phyloP scores from a whole-genome alignment of 1,140 invertebrate species.

The Hycleus cichorii region DNA sequence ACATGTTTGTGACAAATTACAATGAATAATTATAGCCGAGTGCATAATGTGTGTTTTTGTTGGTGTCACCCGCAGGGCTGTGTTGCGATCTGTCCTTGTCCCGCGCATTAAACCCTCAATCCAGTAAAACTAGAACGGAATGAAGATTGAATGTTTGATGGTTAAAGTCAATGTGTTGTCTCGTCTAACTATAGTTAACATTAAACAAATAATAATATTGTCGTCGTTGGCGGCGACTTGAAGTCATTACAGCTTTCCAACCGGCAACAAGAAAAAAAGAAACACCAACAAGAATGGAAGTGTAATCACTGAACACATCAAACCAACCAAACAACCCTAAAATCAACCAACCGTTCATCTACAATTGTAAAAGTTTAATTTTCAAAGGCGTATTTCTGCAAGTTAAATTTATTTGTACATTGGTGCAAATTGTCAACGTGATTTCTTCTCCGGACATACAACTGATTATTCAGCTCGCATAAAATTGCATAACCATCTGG shows the following conservation, averaged over 20 bases:
- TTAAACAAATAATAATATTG: slow-evolving; percentile 13
- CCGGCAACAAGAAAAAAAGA: neutral
- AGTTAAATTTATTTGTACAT: slow-evolving; percentile 3
- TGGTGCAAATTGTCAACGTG: too few relatives aligned
- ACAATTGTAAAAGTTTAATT: slow-evolving; percentile 12
- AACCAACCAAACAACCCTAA: neutral
- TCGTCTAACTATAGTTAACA: slow-evolving; percentile 1
- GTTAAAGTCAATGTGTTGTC: neutral
- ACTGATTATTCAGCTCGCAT: too few relatives aligned
- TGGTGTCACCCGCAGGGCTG: slow-evolving; percentile 11
- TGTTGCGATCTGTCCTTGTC: slow-evolving; percentile 7
- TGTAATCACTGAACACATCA: slow-evolving; percentile 1
- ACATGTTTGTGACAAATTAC: slow-evolving; percentile 16
- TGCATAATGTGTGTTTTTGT: slow-evolving; percentile 15
- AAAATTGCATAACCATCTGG: too few relatives aligned
- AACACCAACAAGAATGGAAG: slow-evolving; percentile 1
- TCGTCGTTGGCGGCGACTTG: slow-evolving; percentile 5
- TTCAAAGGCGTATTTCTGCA: slow-evolving; percentile 13
- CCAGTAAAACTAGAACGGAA: slow-evolving; percentile 7
- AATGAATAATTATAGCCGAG: slow-evolving; percentile 14
- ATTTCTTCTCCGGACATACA: too few relatives aligned
- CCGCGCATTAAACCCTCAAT: neutral
- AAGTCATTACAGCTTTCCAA: slow-evolving; percentile 1
- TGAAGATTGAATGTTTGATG: slow-evolving; percentile 9
- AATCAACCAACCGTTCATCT: slow-evolving; percentile 9